Base-by-base conservation (phyloP, 1,140 invertebrate genomes). In the Conus betulinus region DNA sequence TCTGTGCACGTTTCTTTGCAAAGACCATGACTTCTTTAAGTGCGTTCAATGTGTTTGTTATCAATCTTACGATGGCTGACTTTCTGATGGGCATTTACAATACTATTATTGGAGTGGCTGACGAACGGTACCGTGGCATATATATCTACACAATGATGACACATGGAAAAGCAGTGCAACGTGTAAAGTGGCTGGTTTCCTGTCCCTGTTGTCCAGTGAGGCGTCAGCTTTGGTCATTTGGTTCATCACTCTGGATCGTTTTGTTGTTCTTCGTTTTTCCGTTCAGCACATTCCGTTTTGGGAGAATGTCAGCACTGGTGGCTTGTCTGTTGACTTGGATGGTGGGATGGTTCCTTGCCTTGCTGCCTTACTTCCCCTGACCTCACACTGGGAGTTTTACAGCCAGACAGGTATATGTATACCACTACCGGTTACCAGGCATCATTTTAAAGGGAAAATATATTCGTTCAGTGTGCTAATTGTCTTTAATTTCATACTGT, bases 391-490 rank as follows among this genome's bases (percentile, higher is more conserved):
- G 89, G 39, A 90, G n/a, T 60, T 93, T 86, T 93, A 92, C 81
- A 88, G 90, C 5, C 85, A 90, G 27, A 91, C 91, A 3, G 90
- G 88, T 13, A 85, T 92, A 0, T 91, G 92, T 78, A 79, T 93
- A 3, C 89, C 91, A 20, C 79, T 93, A 20, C 92, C 92, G 10
- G 87, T 92, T 3, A 88, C 90, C 13, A 55, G 86, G 1, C n/a
- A 89, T 1, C 51, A 84, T 1, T 82, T 83, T 23, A 51, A 81
- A 0, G 92, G 91, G 7, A 89, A 89, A 79, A 88, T 90, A 39
- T 93, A 92, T 84, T 79, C 89, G 57, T 88, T 87, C 23, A 86
- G 83, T 13, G 71, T 93, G 13, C 89, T 93, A 27, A 88, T 93
- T 6, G 39, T 90, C 27, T 81, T 89, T 74, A 93, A n/a, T 52